Conservation (phyloP, 1,140 invertebrate genomes). For the Cydia pomonella region DNA sequence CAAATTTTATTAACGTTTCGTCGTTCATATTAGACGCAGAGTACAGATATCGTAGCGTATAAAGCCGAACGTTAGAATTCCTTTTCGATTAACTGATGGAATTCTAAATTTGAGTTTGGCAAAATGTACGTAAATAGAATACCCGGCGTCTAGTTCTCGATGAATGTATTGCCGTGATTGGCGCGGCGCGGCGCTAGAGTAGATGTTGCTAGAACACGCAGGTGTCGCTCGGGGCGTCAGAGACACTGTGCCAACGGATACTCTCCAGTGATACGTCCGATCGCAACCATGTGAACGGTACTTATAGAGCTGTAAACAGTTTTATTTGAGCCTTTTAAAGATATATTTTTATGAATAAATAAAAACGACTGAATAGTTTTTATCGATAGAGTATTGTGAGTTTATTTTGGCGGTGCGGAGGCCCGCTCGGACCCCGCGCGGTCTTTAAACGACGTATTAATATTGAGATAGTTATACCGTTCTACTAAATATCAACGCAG, state of each 20-base stretch:
- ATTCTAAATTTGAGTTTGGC: not conserved
- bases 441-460: conserved; percentile 77
- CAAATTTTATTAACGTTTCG: not conserved
- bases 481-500: conserved; percentile 60
- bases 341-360: conserved; percentile 80
- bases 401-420: conserved; percentile 64
- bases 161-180: not conserved
- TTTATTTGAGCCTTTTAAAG: conserved; percentile 79
- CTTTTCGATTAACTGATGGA: not conserved
- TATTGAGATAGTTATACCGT: conserved; percentile 76
- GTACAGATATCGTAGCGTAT: not conserved
- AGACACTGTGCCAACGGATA: conserved; percentile 53
- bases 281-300: conserved; percentile 35
- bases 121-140: not conserved
- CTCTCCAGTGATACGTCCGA: conserved; percentile 64
- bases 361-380: conserved; percentile 80
- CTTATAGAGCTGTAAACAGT: conserved; percentile 57
- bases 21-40: not conserved
- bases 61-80: not conserved
- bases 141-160: not conserved
- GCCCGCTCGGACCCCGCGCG: conserved; percentile 58
- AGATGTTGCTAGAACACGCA: not conserved
- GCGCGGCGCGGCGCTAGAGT: not conserved
- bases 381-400: conserved; percentile 78
- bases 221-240: conserved; percentile 41